phyloP scores from a whole-genome alignment of 2,113 vertebrate species.

The Cathartes aura region DNA sequence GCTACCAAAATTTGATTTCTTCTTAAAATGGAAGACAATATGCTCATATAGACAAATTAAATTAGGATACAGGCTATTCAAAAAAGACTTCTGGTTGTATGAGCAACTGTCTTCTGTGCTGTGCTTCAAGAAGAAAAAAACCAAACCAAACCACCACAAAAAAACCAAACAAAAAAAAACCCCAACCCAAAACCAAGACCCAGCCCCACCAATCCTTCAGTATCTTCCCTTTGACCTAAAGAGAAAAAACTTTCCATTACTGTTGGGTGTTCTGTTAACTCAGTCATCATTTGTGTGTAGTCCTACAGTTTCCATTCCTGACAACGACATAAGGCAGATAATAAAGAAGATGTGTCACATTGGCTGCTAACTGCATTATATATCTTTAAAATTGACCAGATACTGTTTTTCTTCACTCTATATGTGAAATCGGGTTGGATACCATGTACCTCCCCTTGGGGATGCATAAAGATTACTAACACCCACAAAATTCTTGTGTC shows the following conservation, averaged over 20 bases:
- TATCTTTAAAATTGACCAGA: background rate
- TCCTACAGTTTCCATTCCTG: background rate
- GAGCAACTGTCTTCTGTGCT: background rate
- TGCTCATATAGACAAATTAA: background rate
- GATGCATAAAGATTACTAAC: background rate
- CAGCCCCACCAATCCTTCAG: background rate
- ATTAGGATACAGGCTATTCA: background rate
- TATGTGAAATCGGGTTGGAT: background rate
- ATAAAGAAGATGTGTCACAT: background rate
- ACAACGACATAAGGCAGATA: background rate
- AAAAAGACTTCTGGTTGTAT: background rate
- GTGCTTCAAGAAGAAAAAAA: background rate
- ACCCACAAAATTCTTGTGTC: background rate
- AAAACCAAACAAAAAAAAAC: rapidly evolving
- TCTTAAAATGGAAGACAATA: background rate
- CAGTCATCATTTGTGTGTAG: background rate
- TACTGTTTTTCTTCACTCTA: background rate
- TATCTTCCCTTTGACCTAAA: background rate
- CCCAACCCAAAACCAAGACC: background rate
- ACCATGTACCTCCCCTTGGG: background rate
- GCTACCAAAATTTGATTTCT: background rate
- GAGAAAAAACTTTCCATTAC: background rate
- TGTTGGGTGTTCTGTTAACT: background rate
- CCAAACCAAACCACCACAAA: background rate
- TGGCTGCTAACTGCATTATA: background rate